Conservation (phyloP, 2,797 vertebrate genomes). For the Adrianichthys oophorus region DNA sequence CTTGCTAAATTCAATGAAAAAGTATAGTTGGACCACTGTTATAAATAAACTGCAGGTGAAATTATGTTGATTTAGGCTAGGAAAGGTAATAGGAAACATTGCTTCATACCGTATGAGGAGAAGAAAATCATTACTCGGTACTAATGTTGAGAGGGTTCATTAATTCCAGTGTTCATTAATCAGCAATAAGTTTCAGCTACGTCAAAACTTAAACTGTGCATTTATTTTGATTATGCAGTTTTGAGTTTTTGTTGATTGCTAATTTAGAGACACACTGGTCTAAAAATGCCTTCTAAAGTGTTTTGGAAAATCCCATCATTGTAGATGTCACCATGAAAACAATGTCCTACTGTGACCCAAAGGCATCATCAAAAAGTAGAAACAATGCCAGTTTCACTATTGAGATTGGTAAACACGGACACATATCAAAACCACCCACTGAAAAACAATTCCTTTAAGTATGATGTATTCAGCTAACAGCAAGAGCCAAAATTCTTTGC, state of each 20-base stretch:
- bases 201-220: background rate
- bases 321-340: slow-evolving; percentile 1
- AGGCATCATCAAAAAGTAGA: background rate
- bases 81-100: background rate
- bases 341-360: background rate
- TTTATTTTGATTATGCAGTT: background rate
- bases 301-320: background rate
- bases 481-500: slow-evolving; percentile 73
- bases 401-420: slow-evolving; percentile 23
- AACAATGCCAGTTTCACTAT: slow-evolving; percentile 6
- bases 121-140: background rate
- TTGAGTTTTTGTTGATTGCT: background rate
- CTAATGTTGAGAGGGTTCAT: background rate
- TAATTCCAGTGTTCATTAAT: background rate
- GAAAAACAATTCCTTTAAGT: slow-evolving; percentile 63
- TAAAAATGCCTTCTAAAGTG: slow-evolving; percentile 1
- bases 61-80: too few relatives aligned
- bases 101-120: background rate
- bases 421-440: slow-evolving; percentile 53
- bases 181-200: background rate
- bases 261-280: background rate
- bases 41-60: too few relatives aligned
- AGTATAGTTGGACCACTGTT: too few relatives aligned
- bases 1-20: too few relatives aligned
- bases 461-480: slow-evolving; percentile 69